These are phyloP conservation scores for Andinoacara biseriatus DNA, from an alignment of 2,113 vertebrate species.

Conservation along the genomic window DNA sequence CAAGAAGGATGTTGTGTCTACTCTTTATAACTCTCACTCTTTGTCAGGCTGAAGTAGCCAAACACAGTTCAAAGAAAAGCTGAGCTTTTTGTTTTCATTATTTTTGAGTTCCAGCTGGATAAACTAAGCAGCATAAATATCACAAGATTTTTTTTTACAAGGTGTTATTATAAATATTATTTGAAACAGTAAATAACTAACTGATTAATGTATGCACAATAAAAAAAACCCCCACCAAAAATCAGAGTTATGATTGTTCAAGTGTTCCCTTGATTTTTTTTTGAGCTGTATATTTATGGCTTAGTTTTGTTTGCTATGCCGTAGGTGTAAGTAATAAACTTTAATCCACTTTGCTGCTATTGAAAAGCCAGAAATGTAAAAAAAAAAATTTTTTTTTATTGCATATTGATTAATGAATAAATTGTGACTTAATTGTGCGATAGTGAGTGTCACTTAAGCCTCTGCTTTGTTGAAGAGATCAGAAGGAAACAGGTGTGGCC, in stretches of 20 bases:
- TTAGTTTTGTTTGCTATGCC: neutral
- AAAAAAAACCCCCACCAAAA: neutral
- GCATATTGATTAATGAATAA: neutral
- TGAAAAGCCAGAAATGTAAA: neutral
- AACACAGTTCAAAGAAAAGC: neutral
- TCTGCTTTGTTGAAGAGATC: neutral
- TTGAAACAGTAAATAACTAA: neutral
- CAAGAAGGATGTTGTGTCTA: conserved; percentile 68
- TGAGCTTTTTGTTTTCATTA: neutral
- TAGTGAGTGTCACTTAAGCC: neutral
- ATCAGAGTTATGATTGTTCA: neutral
- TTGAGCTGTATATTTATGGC: neutral
- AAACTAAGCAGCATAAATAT: neutral
- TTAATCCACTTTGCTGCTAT: neutral
- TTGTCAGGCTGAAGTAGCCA: neutral
- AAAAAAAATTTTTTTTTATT: no score
- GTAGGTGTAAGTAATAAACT: neutral
- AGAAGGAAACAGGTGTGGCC: neutral
- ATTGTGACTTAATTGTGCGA: neutral
- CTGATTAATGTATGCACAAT: neutral
- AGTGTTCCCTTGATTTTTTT: neutral
- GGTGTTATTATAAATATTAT: neutral
- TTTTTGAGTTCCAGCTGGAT: neutral
- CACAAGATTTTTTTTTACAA: neutral
- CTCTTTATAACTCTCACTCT: conserved; percentile 13